A percentile compares a stretch with the other conserved stretches of the same genome.
phyloP scores from a whole-genome alignment of 2,888 invertebrate genomes.

The Calephelis perditalis region DNA sequence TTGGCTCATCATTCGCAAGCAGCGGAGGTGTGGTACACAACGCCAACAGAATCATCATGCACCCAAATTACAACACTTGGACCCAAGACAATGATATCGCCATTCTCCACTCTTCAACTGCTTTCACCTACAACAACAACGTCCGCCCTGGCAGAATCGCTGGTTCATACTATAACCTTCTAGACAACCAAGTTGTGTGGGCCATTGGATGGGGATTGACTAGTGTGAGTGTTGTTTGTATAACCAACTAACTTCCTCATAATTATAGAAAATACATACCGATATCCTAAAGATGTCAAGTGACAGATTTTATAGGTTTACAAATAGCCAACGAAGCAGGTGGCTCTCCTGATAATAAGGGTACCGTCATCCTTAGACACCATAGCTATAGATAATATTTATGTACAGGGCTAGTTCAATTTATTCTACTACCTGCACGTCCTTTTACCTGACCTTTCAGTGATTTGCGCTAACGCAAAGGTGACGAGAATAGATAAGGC shows the following conservation, averaged over 20 bases:
- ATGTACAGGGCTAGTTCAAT: too few species aligned
- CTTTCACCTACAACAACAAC: conserved; percentile 34
- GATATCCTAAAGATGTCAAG: too few species aligned
- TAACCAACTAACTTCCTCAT: too few species aligned
- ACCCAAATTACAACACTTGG: conserved; percentile 41
- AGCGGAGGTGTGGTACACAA: conserved; percentile 40
- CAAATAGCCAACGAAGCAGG: too few species aligned
- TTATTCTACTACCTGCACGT: too few species aligned
- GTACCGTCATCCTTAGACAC: too few species aligned
- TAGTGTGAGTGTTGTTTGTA: conserved; percentile 20
- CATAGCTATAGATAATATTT: conserved; percentile 27
- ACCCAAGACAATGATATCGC: conserved; percentile 46
- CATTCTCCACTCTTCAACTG: conserved; percentile 37
- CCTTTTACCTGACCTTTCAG: too few species aligned
- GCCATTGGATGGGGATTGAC: conserved; percentile 57
- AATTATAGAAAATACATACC: not conserved
- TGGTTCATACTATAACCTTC: conserved; percentile 40
- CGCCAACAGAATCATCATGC: conserved; percentile 32
- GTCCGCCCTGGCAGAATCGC: conserved; percentile 39
- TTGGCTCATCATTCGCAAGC: conserved; percentile 41
- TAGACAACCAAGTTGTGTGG: conserved; percentile 44
- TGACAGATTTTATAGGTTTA: too few species aligned
- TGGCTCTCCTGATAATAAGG: too few species aligned
- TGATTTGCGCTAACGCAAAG: too few species aligned
- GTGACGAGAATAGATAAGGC: too few species aligned